Percentiles rank a stretch among this genome's conserved stretches.
These are phyloP conservation scores for Phalanger gymnotis DNA, from an alignment of 2,797 vertebrate species.

Conservation along the genomic window DNA sequence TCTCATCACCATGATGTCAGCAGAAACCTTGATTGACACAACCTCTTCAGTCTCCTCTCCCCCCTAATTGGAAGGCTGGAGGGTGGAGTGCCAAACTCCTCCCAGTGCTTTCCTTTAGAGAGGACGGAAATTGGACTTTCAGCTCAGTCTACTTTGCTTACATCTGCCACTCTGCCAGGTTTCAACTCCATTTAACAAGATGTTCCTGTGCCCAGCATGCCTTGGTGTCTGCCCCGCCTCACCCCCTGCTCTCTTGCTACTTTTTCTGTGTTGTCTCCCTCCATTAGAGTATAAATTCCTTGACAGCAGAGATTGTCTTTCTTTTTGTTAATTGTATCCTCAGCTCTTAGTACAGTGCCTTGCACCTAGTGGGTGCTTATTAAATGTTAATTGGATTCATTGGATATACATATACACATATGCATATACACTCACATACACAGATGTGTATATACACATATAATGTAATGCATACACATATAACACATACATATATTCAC, in stretches of 20 bases:
- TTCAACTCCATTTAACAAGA: neutral
- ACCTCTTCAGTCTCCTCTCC: neutral
- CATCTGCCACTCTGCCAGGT: neutral
- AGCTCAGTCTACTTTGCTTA: neutral
- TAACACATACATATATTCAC: too few species aligned
- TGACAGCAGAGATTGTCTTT: neutral
- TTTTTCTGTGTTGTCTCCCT: too few species aligned
- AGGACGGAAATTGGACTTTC: neutral
- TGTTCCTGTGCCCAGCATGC: neutral
- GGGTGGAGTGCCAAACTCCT: neutral
- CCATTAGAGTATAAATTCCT: neutral
- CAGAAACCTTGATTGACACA: too few species aligned
- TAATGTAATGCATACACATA: too few species aligned
- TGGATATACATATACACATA: neutral
- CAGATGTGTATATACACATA: too few species aligned
- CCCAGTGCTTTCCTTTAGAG: neutral
- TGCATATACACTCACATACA: too few species aligned
- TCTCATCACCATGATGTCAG: neutral
- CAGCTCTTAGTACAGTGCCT: neutral
- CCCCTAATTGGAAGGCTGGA: neutral
- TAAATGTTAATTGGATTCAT: neutral
- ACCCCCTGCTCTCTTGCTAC: too few species aligned
- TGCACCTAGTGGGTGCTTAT: neutral
- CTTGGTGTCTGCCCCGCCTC: neutral
- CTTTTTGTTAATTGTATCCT: neutral